These are phyloP conservation scores for human DNA, from an alignment of 2,113 vertebrate species.

Conservation along the genomic window DNA sequence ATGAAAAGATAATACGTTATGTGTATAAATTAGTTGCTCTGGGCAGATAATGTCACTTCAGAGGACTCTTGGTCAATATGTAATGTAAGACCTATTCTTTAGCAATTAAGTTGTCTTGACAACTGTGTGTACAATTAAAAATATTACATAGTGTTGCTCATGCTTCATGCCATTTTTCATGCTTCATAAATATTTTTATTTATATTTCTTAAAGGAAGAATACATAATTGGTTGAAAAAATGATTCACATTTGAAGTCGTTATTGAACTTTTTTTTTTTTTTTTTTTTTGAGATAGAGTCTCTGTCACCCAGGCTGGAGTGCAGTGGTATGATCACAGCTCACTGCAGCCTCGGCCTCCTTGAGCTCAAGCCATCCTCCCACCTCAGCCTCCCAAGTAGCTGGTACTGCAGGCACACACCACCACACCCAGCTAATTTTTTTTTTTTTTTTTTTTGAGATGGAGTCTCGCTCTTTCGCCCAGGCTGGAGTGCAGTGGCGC, in stretches of 20 bases:
- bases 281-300: too few species aligned
- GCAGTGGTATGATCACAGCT: too few species aligned
- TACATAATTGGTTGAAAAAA: not conserved
- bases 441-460: too few species aligned
- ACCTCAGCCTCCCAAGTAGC: too few species aligned
- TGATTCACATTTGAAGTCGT: not conserved
- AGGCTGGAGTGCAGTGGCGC: too few species aligned
- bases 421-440: too few species aligned
- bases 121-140: not conserved
- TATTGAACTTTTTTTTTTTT: not conserved
- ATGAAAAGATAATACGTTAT: not conserved
- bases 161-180: not conserved
- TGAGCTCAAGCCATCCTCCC: too few species aligned
- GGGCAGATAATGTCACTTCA: not conserved
- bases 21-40: not conserved
- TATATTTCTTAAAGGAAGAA: slow-evolving; percentile 19
- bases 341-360: too few species aligned
- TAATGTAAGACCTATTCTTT: not conserved
- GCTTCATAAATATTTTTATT: slow-evolving; percentile 13
- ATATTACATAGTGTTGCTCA: not conserved
- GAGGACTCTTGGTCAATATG: not conserved
- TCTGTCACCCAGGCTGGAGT: too few species aligned
- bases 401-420: too few species aligned
- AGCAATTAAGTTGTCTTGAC: not conserved
- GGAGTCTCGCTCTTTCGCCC: too few species aligned